A percentile compares a stretch with the other conserved stretches of the same genome.
Evolutionary conservation across 2,888 invertebrate genomes (phyloP).

Genomic region (Bembecia ichneumoniformis): DNA sequence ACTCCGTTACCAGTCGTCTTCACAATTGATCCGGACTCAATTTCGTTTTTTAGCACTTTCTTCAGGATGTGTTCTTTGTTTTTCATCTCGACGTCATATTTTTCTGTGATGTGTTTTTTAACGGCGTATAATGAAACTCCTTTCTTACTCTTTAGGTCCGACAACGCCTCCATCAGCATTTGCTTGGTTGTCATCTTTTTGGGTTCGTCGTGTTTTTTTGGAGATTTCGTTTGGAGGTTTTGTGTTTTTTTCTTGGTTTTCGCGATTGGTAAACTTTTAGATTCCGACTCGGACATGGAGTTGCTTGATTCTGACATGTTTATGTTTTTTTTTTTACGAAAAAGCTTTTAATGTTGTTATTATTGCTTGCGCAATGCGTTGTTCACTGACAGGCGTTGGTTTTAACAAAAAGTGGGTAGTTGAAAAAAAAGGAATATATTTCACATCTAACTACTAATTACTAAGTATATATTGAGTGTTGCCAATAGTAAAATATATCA

Average conservation of each 20-base stretch:
- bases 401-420: no score
- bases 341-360: no score
- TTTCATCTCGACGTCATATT: slow-evolving; percentile 33
- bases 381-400: no score
- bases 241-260: slow-evolving; percentile 17
- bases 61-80: slow-evolving; percentile 44
- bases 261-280: slow-evolving; percentile 13
- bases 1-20: slow-evolving; percentile 52
- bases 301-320: no score
- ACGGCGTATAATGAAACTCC: slow-evolving; percentile 53
- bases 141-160: slow-evolving; percentile 38
- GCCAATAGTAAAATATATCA: no score
- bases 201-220: slow-evolving; percentile 17
- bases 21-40: slow-evolving; percentile 41
- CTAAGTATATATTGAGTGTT: no score
- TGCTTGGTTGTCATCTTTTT: slow-evolving; percentile 41
- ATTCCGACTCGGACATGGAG: no score
- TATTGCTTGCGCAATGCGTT: no score
- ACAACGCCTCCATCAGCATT: slow-evolving; percentile 45
- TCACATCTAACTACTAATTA: no score
- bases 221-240: slow-evolving; percentile 18
- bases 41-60: slow-evolving; percentile 37
- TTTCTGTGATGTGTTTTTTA: slow-evolving; percentile 45
- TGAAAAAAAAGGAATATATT: no score
- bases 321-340: no score